Percentiles rank a stretch among this genome's conserved stretches.
phyloP scores from a whole-genome alignment of 2,888 invertebrate species.

The Theretra japonica region DNA sequence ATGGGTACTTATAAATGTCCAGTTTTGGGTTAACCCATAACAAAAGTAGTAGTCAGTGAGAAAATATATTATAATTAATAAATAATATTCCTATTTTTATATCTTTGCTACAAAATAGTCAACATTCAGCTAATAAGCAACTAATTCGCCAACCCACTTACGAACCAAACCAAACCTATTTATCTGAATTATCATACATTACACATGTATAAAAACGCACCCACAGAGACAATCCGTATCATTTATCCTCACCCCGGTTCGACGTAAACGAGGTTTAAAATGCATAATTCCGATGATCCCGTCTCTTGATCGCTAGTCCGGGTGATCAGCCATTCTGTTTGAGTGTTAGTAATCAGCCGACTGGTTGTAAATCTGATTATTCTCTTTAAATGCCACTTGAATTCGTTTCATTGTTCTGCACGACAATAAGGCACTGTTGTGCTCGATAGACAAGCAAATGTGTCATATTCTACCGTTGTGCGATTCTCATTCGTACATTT shows the following conservation, averaged over 20 bases:
- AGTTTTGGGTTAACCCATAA: too few relatives aligned
- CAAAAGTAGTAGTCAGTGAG: too few relatives aligned
- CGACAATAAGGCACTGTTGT: background rate
- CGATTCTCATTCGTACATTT: too few relatives aligned
- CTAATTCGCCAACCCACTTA: background rate
- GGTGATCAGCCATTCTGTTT: background rate
- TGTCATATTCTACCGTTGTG: background rate
- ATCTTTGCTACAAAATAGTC: too few relatives aligned
- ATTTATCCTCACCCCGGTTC: background rate
- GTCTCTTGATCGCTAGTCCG: background rate
- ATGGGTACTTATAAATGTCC: too few relatives aligned
- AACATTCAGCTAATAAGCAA: too few relatives aligned
- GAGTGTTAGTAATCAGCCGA: slow-evolving; percentile 8
- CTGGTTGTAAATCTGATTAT: slow-evolving; percentile 11
- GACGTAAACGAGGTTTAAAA: background rate
- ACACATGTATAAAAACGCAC: background rate
- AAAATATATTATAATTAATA: background rate
- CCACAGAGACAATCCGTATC: background rate
- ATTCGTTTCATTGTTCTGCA: background rate
- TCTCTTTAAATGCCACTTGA: background rate
- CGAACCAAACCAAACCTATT: background rate
- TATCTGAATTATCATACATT: background rate
- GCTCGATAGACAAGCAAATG: background rate
- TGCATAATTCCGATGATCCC: slow-evolving; percentile 6
- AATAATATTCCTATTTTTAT: background rate